Evolutionary conservation across 2,113 vertebrate species (phyloP), one percentile per base, ranked within the genome.

Genomic region (Notothenia rossii): DNA sequence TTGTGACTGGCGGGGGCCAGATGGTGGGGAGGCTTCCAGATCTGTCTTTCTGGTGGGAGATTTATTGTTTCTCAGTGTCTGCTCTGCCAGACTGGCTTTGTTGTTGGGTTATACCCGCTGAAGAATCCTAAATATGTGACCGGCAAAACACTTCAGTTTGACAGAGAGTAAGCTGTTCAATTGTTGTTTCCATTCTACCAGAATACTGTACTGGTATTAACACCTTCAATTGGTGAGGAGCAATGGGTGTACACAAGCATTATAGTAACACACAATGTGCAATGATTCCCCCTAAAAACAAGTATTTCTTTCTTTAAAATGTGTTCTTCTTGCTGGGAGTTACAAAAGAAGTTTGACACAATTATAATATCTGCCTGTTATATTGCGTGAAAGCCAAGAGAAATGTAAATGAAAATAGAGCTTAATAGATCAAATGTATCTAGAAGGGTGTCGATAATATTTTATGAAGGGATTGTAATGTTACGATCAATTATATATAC

Each of bases 21-120:
- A 93, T 94, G 93, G 90, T 50, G 51, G 43, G 60, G 81, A 86
- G 59, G 76, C 88, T 85, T 91, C 67, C 73, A 91, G 79, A 85
- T 87, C 63, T 88, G 83, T 85, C 77, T 89, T 71, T 81, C 61
- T 73, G 72, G 43, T 36, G 55, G 62, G 69, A 63, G 82, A 92
- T 89, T 77, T 86, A 92, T 91, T 84, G 86, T 89, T 90, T 88
- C 75, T 81, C 78, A 55, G 75, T 55, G 60, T 84, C 68, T 81
- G 67, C 80, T 48, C 82, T 43, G 84, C 43, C 66, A 86, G 82
- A 78, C 73, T 69, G 40, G 56, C 64, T 77, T 89, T 89, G 72
- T 75, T 86, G 76, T 84, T 74, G 66, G 50, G 66, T 81, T 75
- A 20, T 61, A 75, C 81, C 60, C 73, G 33, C 79, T 56, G 72